phyloP scores from a whole-genome alignment of 2,113 vertebrate genomes.

The Eidolon helvum region DNA sequence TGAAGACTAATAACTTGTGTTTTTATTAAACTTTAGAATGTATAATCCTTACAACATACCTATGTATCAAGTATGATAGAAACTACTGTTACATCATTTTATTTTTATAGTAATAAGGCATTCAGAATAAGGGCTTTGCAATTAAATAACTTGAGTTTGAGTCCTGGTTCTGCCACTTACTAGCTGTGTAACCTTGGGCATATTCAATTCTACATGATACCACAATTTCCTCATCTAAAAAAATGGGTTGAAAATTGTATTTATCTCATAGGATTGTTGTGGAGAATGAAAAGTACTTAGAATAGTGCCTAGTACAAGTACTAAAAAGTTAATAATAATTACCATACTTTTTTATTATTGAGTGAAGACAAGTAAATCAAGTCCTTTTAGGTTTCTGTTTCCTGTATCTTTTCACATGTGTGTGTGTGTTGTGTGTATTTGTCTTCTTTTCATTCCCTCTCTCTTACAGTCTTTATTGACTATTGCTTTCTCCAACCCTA shows the following conservation, averaged over 20 bases:
- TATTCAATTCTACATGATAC: background rate
- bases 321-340: background rate
- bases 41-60: background rate
- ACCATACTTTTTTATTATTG: background rate
- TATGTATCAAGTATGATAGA: background rate
- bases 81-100: background rate
- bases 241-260: background rate
- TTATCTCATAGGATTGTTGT: background rate
- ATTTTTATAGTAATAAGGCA: background rate
- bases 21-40: background rate
- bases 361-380: background rate
- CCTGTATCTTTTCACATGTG: rapidly evolving
- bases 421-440: background rate
- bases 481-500: background rate
- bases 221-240: conserved; percentile 1
- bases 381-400: background rate
- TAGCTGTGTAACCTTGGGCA: background rate
- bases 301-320: background rate
- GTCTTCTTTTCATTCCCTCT: background rate
- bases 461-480: background rate
- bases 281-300: background rate
- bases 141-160: background rate
- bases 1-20: background rate
- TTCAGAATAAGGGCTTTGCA: background rate
- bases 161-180: background rate